Evolutionary conservation across 1,140 invertebrate genomes (phyloP), one percentile per base, ranked within the genome.

Genomic region (Caerostris extrusa): DNA sequence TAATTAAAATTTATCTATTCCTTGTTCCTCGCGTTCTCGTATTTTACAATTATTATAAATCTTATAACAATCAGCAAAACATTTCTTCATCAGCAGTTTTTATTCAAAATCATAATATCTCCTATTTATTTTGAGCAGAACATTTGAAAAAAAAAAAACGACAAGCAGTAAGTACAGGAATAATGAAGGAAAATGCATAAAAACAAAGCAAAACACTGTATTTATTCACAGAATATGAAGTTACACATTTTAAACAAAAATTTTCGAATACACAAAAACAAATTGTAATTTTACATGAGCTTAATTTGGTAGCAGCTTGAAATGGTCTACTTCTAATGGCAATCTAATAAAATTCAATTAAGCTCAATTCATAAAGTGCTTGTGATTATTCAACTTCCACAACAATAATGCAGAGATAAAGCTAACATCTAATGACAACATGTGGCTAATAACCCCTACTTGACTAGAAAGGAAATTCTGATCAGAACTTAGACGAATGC

Each of bases 211-310:
- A 86, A 93, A 93, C 83, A 93, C 50, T 77, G 67, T 93, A 91
- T 91, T 93, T 93, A 93, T 93, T 93, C 91, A 93, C 91, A 93
- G 53, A 87, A 71, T 91, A 91, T 83, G 90, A 91, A 91, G 90
- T 83, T 87, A 87, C 91, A 69, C 53, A 10, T 87, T 93, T 91
- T 85, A 55, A 50, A 85, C 12, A 85, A 64, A 91, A 87, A 77
- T 57, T 93, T 93, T 77, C n/a, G 7, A 86, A 58, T 50, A 69
- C 55, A 91, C 56, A 17, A 64, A 87, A 71, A 58, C 57, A 10
- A 56, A 12, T 67, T 77, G 34, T 90, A 34, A 19, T 91, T 93
- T 93, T 77, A 58, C 64, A 93, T 71, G 91, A 93, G 64, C 82
- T 93, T 71, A 93, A 93, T 93, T 86, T 86, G 50, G 60, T 83